Base-by-base conservation (phyloP, 2,797 vertebrate genomes). In the Molossus alvarezi region DNA sequence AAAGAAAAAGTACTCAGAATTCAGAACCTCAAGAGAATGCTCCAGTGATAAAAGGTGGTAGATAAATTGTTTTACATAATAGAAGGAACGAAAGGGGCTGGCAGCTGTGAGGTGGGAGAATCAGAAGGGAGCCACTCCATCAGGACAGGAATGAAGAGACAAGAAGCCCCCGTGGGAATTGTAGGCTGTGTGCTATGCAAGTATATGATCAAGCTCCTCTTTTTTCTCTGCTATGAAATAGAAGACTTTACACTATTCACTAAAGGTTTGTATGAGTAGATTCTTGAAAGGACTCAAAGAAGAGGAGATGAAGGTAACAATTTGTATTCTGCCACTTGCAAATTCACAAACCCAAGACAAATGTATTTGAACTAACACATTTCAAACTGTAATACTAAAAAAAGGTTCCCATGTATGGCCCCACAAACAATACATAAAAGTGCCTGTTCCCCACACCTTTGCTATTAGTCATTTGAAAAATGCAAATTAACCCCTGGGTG, bases 321-420 rank as follows among this genome's bases (percentile, higher is more conserved):
- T 60, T 85, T 82, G 27, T 23, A 72, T 85, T 93, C n/a, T 65
- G n/a, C 41, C 45, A 67, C 41, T 86, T 81, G 25, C 75, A 93
- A 41, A 37, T 73, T 73, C 58, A 87, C 33, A 91, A 90, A 91
- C 23, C 29, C 33, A 83, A 41, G 75, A 86, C 67, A 85, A 51
- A 51, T 25, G 41, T 45, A 6, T 45, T 45, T 45, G 14, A 84
- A 67, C 25, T 67, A 67, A 3, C 12, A 23, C 67, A 58, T 77
- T 85, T 86, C 65, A 79, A 62, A 41, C 12, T 25, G 13, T 25
- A 77, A 37, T 41, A 85, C 29, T 37, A 84, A 95, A 72, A 71
- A 67, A 25, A 13, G 27, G 33, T 71, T 62, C 21, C 55, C 33
- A 10, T 57, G 20, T 71, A 71, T 53, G 37, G 2, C 60, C 60